A percentile compares a stretch with the other conserved stretches of the same genome.
These are phyloP conservation scores for Pristis pectinata DNA, from an alignment of 2,797 vertebrate species.

Conservation along the genomic window DNA sequence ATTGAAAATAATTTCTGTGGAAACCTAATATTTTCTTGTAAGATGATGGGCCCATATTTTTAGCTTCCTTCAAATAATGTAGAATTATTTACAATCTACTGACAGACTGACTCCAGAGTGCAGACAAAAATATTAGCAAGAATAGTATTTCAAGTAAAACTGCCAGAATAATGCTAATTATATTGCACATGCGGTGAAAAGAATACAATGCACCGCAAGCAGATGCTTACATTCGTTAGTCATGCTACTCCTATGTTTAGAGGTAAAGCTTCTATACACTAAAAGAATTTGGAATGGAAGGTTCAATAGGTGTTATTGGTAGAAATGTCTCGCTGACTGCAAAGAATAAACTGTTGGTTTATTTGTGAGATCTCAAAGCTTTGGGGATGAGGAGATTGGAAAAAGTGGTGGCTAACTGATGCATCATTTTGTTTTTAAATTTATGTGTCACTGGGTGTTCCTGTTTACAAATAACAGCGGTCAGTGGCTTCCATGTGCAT, in stretches of 20 bases:
- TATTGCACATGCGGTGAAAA: not conserved
- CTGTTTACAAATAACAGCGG: not conserved
- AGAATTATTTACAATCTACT: not conserved
- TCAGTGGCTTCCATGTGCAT: not conserved
- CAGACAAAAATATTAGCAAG: not conserved
- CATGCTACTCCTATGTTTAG: not conserved
- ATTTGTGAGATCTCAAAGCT: not conserved
- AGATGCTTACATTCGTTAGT: not conserved
- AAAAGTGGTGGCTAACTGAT: not conserved
- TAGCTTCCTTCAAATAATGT: not conserved
- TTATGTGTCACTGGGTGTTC: not conserved
- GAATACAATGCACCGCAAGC: not conserved
- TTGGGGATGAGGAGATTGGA: not conserved
- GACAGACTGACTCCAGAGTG: not conserved
- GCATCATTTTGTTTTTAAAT: not conserved
- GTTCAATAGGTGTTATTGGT: not conserved
- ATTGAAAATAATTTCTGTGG: not conserved
- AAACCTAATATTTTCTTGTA: not conserved
- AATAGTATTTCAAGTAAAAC: not conserved
- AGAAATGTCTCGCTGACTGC: not conserved
- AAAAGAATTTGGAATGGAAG: not conserved
- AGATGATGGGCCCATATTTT: not conserved
- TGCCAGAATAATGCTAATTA: not conserved
- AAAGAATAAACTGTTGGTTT: not conserved
- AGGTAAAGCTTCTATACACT: not conserved